Conservation (phyloP, 2,888 invertebrate species). For the Anoncus sp. region DNA sequence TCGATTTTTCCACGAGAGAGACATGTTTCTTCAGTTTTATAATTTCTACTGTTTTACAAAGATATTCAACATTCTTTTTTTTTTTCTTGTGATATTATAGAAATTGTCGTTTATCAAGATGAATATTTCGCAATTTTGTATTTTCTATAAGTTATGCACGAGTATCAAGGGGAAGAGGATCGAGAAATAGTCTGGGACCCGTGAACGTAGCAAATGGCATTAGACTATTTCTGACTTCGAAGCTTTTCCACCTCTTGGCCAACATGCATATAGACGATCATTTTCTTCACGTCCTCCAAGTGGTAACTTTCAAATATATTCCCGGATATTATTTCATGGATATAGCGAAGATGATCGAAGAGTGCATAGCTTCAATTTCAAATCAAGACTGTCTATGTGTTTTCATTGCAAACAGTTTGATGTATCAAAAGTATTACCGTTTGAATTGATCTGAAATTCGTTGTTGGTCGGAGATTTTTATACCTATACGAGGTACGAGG, state of each 20-base stretch:
- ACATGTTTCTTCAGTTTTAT: background rate
- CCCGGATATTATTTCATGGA: constrained; percentile 57
- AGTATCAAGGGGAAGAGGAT: constrained; percentile 5
- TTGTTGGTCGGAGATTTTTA: no score
- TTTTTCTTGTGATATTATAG: background rate
- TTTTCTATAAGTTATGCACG: background rate
- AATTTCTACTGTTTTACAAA: background rate
- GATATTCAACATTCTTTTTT: background rate
- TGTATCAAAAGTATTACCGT: no score
- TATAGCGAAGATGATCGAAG: background rate
- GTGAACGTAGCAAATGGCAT: constrained; percentile 53
- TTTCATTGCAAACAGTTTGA: constrained; percentile 47
- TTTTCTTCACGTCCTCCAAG: constrained; percentile 30
- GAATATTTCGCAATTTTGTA: background rate
- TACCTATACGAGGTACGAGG: no score
- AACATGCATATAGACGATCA: constrained; percentile 34
- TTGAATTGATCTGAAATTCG: no score
- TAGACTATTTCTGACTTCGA: constrained; percentile 66
- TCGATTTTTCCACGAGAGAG: constrained; percentile 4
- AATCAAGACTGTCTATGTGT: constrained; percentile 20
- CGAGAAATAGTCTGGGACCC: constrained; percentile 13
- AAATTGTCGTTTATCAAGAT: background rate
- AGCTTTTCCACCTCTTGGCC: constrained; percentile 43
- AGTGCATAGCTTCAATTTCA: constrained; percentile 30
- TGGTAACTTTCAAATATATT: constrained; percentile 37